phyloP scores from a whole-genome alignment of 1,140 invertebrate species.

The Drosophila asahinai region DNA sequence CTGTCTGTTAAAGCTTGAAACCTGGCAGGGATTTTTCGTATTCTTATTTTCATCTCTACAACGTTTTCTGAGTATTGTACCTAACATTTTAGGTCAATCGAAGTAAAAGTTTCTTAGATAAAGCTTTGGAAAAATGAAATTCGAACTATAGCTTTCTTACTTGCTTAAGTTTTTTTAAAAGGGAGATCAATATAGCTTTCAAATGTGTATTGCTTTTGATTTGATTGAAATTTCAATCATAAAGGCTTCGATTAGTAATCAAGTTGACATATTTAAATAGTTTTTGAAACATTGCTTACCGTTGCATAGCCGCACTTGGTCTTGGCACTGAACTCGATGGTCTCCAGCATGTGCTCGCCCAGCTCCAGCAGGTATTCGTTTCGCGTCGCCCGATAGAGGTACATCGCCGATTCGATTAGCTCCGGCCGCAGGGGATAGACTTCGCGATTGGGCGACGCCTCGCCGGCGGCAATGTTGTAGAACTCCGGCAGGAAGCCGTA shows the following conservation, averaged over 20 bases:
- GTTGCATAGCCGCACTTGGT: constrained; percentile 99
- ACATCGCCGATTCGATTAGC: constrained; percentile 98
- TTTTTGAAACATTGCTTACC: constrained; percentile 85
- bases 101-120: too few species aligned
- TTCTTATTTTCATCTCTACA: too few species aligned
- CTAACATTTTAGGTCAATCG: too few species aligned
- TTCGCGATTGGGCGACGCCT: constrained; percentile 93
- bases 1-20: too few species aligned
- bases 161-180: too few species aligned
- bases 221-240: too few species aligned
- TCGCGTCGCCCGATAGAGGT: constrained; percentile 96
- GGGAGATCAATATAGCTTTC: too few species aligned
- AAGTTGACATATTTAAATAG: background rate
- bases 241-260: background rate
- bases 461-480: constrained; percentile 96
- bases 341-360: constrained; percentile 94
- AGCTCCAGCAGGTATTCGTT: constrained; percentile 96
- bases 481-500: constrained; percentile 99
- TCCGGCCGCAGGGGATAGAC: constrained; percentile 98
- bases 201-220: too few species aligned
- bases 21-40: too few species aligned
- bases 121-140: too few species aligned
- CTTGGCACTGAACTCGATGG: constrained; percentile 95
- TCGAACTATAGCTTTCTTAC: too few species aligned
- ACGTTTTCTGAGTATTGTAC: too few species aligned